Conservation (phyloP, 2,888 invertebrate genomes). For the Heliconius sara region DNA sequence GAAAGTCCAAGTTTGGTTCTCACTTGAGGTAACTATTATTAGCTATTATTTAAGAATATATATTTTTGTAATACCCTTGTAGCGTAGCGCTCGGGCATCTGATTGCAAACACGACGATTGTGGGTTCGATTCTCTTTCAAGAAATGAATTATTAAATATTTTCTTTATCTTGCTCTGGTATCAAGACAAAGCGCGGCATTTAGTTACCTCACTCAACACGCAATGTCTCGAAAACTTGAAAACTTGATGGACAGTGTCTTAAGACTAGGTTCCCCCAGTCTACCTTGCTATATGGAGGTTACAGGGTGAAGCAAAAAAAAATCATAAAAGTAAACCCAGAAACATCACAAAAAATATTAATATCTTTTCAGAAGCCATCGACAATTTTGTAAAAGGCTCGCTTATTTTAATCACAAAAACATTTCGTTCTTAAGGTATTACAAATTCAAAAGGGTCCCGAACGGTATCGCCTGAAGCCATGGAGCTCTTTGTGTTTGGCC, state of each 20-base stretch:
- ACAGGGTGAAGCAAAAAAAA: neutral
- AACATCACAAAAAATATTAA: neutral
- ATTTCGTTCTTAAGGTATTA: conserved; percentile 32
- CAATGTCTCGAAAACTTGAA: no score
- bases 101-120: no score
- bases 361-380: conserved; percentile 21
- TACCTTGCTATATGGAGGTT: neutral
- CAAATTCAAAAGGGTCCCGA: conserved; percentile 25
- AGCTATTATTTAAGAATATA: no score
- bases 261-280: no score
- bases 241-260: no score
- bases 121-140: no score
- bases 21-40: no score
- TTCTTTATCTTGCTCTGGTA: neutral
- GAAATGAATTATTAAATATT: neutral
- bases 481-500: conserved; percentile 21
- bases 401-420: conserved; percentile 32
- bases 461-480: conserved; percentile 23
- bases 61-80: no score
- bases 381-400: conserved; percentile 27
- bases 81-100: no score
- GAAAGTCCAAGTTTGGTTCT: no score
- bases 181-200: no score
- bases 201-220: no score
- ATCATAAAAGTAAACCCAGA: neutral